Evolutionary conservation across 2,888 invertebrate genomes (phyloP).

Genomic region (Polia nebulosa): DNA sequence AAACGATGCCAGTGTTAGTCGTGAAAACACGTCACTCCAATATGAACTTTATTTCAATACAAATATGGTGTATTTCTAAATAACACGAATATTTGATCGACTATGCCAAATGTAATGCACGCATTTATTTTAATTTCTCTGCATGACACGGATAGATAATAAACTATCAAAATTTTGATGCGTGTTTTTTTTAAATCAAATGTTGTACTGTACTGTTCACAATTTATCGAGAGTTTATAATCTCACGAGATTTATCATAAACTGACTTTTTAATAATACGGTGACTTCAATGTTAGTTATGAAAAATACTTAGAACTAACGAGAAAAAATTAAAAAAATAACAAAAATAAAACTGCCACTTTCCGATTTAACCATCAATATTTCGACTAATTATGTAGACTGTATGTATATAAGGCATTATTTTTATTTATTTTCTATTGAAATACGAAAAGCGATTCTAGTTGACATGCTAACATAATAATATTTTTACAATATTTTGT

Average conservation of each 20-base stretch:
- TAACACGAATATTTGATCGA: background rate
- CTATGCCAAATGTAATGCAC: background rate
- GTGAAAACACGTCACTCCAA: background rate
- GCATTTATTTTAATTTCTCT: background rate
- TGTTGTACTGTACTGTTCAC: background rate
- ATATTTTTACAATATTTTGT: conserved; percentile 68
- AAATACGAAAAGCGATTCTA: conserved; percentile 61
- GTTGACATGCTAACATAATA: conserved; percentile 63
- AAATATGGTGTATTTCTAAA: background rate
- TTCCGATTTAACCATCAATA: conserved; percentile 76
- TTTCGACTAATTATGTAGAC: conserved; percentile 78
- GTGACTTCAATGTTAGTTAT: background rate
- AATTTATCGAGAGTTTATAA: background rate
- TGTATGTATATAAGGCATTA: conserved; percentile 61
- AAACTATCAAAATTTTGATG: background rate
- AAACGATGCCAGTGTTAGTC: background rate
- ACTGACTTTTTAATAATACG: too few relatives aligned
- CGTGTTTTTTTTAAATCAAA: background rate
- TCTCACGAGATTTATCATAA: background rate
- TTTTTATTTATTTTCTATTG: conserved; percentile 46
- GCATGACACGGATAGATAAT: background rate
- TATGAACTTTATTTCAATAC: background rate
- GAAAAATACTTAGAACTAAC: conserved; percentile 26
- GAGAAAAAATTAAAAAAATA: conserved; percentile 37
- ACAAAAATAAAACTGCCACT: conserved; percentile 59